A percentile compares a stretch with the other conserved stretches of the same genome.
Conservation (phyloP, 2,888 invertebrate genomes). For the Microplitis manilae region DNA sequence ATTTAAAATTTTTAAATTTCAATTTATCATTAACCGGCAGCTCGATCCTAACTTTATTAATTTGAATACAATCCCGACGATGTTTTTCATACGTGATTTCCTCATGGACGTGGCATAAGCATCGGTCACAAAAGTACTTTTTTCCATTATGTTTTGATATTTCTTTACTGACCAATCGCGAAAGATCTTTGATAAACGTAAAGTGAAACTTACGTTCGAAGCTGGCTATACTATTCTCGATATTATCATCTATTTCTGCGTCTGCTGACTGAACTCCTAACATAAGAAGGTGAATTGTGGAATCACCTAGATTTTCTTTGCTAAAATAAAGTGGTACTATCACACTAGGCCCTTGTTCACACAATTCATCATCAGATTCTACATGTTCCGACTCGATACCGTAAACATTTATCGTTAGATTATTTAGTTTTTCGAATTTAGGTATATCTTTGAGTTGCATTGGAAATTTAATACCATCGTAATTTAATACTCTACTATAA, state of each 20-base stretch:
- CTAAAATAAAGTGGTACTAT: slow-evolving; percentile 30
- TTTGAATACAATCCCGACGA: slow-evolving; percentile 25
- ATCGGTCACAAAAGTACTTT: slow-evolving; percentile 36
- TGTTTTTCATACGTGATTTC: slow-evolving; percentile 27
- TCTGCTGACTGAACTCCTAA: background rate
- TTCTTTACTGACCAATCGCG: slow-evolving; percentile 26
- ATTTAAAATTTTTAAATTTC: no score
- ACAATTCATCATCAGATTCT: background rate
- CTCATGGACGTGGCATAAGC: slow-evolving; percentile 40
- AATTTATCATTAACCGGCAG: no score
- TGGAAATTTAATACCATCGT: no score
- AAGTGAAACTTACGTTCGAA: slow-evolving; percentile 16
- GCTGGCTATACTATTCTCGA: background rate
- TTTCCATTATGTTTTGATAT: background rate
- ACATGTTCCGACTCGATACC: slow-evolving; percentile 35
- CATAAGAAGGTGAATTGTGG: slow-evolving; percentile 31
- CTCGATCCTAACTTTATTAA: no score
- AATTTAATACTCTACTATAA: no score
- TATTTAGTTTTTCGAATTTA: slow-evolving; percentile 52
- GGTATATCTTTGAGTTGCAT: no score
- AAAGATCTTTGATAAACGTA: slow-evolving; percentile 33
- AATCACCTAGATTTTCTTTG: background rate
- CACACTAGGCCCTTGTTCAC: background rate
- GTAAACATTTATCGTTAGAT: slow-evolving; percentile 50
- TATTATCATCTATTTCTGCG: slow-evolving; percentile 3